Base-by-base conservation (phyloP, 2,888 invertebrate genomes). In the Acrobasis suavella region DNA sequence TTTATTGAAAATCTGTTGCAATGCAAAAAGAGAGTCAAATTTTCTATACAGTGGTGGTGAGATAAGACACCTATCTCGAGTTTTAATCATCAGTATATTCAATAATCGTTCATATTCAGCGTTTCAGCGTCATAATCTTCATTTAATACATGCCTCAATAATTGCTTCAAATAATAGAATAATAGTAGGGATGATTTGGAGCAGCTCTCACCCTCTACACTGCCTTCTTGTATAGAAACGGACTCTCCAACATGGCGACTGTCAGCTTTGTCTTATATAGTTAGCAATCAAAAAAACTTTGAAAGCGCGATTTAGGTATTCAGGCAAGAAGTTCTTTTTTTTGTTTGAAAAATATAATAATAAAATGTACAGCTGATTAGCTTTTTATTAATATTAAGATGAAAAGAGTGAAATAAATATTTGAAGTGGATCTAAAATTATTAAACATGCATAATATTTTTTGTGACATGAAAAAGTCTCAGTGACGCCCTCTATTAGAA, bases 81-180 rank as follows among this genome's bases (percentile, higher is more conserved):
- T 14, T 14, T 46, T 46, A 46, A 46, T 46, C 46, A 14, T 46
- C 46, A 7, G 10, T 14, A 42, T 42, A 2, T 32, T 51, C 51
- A 83, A 77, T 79, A 78, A 32, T 22, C 10, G 14, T 14, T 14
- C 10, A 51, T 22, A 22, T 9, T 51, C 51, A 14, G 9, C 12
- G 17, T 51, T 10, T 46, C 32, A 32, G 32, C 32, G 32, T 22
- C 51, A 51, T 51, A 10, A 22, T 46, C 46, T 46, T 46, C 14
- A 14, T 46, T 42, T 9, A 22, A 3, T 22, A 22, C 22, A 22
- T 22, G 22, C 22, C 3, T 42, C 42, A 12, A 12, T 12, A 10
- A 42, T 42, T 10, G 42, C 42, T 12, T 10, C 42, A 42, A 12
- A 12, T 14, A 2, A 12, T 42, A 12, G 1, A 3, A 5, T 42